These are phyloP conservation scores for Ascaphus truei DNA, from an alignment of 2,113 vertebrate genomes.

Conservation along the genomic window DNA sequence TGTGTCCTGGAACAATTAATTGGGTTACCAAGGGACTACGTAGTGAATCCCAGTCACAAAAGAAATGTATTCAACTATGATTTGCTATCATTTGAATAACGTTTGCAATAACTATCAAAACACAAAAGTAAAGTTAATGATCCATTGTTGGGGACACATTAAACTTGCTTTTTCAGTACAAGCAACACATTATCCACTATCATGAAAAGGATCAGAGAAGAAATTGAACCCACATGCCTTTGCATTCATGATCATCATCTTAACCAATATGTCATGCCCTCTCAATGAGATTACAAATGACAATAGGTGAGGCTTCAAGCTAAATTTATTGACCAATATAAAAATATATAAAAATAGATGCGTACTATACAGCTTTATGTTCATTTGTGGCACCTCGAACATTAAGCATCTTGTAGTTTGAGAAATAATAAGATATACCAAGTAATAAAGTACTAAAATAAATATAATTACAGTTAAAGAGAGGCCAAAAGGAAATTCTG, in stretches of 20 bases:
- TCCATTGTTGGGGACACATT: too few relatives aligned
- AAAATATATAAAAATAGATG: neutral
- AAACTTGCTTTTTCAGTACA: too few relatives aligned
- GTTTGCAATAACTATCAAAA: neutral
- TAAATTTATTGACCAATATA: constrained; percentile 1
- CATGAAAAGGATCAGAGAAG: too few relatives aligned
- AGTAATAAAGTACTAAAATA: constrained; percentile 36
- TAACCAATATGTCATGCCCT: neutral
- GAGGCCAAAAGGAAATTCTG: constrained; percentile 34
- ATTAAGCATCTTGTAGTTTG: constrained; percentile 26
- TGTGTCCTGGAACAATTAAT: too few relatives aligned
- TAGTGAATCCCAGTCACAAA: too few relatives aligned
- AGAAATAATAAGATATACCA: constrained; percentile 30
- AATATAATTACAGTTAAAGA: constrained; percentile 33
- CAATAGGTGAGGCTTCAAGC: neutral
- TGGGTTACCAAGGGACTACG: too few relatives aligned
- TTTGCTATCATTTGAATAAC: neutral
- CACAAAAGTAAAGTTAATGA: neutral
- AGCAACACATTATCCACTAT: too few relatives aligned
- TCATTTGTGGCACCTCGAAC: neutral
- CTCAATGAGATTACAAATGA: neutral
- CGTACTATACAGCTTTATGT: constrained; percentile 10
- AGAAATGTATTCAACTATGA: too few relatives aligned
- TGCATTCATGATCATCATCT: neutral
- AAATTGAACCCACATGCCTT: too few relatives aligned